These are phyloP conservation scores for Apomyelois bistriatella DNA, from an alignment of 2,888 invertebrate genomes.

Conservation along the genomic window DNA sequence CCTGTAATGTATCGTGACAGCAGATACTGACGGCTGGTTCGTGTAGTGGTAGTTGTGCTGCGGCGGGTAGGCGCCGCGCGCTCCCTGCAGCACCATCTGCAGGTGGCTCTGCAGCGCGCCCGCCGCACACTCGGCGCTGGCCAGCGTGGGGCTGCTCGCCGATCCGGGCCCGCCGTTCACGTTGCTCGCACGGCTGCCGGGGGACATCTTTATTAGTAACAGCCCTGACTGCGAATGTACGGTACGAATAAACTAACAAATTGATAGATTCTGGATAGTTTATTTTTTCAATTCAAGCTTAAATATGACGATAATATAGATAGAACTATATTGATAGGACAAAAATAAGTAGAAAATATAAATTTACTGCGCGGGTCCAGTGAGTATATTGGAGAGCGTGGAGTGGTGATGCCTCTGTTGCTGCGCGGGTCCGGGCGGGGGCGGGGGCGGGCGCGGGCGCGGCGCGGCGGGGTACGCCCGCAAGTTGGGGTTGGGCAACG, in stretches of 20 bases:
- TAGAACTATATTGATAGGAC: too few relatives aligned
- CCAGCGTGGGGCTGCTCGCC: slow-evolving; percentile 19
- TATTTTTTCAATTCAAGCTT: too few relatives aligned
- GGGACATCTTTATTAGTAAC: not conserved
- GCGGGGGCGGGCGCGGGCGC: slow-evolving; percentile 42
- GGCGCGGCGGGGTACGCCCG: slow-evolving; percentile 45
- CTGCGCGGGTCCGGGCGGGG: slow-evolving; percentile 28
- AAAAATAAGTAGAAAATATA: not conserved
- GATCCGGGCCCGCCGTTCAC: slow-evolving; percentile 49
- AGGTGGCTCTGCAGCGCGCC: slow-evolving; percentile 51
- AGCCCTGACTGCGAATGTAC: too few relatives aligned
- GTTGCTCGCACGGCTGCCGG: slow-evolving; percentile 42
- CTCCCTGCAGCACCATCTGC: slow-evolving; percentile 72
- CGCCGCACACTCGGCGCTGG: slow-evolving; percentile 11
- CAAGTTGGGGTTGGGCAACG: slow-evolving; percentile 85
- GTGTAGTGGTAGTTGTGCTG: slow-evolving; percentile 50
- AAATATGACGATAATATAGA: too few relatives aligned
- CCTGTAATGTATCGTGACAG: too few relatives aligned
- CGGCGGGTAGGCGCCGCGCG: slow-evolving; percentile 49
- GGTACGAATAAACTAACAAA: too few relatives aligned
- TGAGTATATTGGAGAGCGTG: slow-evolving; percentile 51
- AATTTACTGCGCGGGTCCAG: slow-evolving; percentile 26
- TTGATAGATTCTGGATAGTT: too few relatives aligned
- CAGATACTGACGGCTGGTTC: slow-evolving; percentile 45
- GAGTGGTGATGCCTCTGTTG: slow-evolving; percentile 33